Conservation (phyloP, 64 coral and sea anemone species). For the Hydrozoanthus tunicans region DNA sequence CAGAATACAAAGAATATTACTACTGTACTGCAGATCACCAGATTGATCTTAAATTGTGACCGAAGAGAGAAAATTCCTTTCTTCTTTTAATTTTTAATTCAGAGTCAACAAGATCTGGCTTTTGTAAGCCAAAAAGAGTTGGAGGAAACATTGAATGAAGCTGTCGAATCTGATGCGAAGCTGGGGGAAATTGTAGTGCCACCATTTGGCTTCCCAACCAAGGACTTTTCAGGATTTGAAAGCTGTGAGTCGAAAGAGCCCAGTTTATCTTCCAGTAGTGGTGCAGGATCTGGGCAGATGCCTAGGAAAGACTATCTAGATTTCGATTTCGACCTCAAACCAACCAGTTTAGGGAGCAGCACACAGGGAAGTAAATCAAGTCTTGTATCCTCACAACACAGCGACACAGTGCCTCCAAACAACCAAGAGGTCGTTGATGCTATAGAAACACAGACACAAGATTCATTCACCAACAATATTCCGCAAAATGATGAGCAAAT, state of each 20-base stretch:
- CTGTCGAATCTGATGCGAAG: constrained; percentile 64
- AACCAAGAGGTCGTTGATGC: constrained; percentile 28
- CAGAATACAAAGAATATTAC: too few relatives aligned
- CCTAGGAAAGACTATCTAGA: constrained; percentile 76
- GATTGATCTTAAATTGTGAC: too few relatives aligned
- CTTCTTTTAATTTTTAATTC: neutral
- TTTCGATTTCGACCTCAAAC: constrained; percentile 62
- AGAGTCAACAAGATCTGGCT: constrained; percentile 93
- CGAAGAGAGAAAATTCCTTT: too few relatives aligned
- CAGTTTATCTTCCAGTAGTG: constrained; percentile 62
- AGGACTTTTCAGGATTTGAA: constrained; percentile 63
- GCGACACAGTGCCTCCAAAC: neutral
- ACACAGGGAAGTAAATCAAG: constrained; percentile 78
- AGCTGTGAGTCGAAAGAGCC: constrained; percentile 63
- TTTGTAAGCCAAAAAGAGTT: constrained; percentile 79
- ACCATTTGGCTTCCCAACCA: constrained; percentile 59
- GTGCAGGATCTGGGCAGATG: constrained; percentile 68
- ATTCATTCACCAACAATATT: neutral
- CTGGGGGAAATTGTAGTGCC: constrained; percentile 42
- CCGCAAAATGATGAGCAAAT: neutral
- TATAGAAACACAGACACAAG: neutral
- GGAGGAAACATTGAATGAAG: constrained; percentile 67
- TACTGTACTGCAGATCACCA: too few relatives aligned
- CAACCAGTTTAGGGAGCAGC: constrained; percentile 59
- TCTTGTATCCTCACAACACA: constrained; percentile 66